Conservation (phyloP, 2,888 invertebrate species). For the Tortricodes alternella region DNA sequence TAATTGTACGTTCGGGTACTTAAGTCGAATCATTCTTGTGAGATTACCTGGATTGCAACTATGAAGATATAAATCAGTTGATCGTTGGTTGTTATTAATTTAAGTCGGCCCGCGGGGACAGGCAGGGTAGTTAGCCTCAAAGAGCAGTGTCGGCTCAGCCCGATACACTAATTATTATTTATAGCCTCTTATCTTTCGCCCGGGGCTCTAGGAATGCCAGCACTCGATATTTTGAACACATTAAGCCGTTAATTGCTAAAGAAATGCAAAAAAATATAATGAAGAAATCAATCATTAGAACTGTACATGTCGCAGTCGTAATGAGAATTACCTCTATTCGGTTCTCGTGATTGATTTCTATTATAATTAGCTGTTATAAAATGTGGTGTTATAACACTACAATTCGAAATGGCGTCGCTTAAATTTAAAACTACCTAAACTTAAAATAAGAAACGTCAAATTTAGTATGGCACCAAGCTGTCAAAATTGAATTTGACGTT, state of each 20-base stretch:
- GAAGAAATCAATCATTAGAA: slow-evolving; percentile 19
- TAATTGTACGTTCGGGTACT: slow-evolving; percentile 38
- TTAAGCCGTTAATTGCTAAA: slow-evolving; percentile 21
- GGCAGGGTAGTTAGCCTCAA: slow-evolving; percentile 58
- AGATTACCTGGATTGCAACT: slow-evolving; percentile 38
- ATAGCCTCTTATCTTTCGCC: slow-evolving; percentile 58
- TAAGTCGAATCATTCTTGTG: slow-evolving; percentile 42
- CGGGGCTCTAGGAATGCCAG: slow-evolving; percentile 46
- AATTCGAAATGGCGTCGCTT: no score
- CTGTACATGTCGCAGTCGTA: background rate
- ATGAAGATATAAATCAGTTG: slow-evolving; percentile 64
- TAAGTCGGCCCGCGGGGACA: slow-evolving; percentile 55
- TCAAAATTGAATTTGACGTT: no score
- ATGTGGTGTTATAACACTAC: background rate
- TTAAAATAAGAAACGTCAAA: no score
- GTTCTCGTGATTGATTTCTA: slow-evolving; percentile 15
- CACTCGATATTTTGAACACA: slow-evolving; percentile 19
- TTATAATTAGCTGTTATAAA: background rate
- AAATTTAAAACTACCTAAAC: no score
- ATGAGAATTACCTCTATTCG: background rate
- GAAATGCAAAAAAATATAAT: slow-evolving; percentile 11
- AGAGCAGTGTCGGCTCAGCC: slow-evolving; percentile 58
- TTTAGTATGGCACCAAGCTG: no score
- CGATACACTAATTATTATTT: slow-evolving; percentile 70
- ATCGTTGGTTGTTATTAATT: slow-evolving; percentile 59